Base-by-base conservation (phyloP, 2,113 vertebrate species). In the Microcebus lehilahytsara region DNA sequence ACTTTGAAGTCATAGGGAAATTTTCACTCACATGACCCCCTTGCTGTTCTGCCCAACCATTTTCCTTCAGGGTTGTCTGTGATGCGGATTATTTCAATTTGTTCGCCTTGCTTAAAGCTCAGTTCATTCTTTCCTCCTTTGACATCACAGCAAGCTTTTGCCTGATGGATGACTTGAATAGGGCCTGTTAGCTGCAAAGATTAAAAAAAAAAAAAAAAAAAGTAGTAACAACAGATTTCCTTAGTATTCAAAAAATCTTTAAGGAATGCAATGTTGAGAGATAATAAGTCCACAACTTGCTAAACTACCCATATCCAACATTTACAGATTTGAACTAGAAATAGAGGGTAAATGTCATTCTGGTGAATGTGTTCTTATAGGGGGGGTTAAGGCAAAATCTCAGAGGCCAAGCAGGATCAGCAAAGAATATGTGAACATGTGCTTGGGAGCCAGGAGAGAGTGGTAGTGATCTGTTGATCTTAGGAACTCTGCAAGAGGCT, bases 41-140 rank as follows among this genome's bases (percentile, higher is more conserved):
- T 99, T 86, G 97, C 94, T 2, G 98, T 98, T 84, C 99, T 99
- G 90, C 99, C 99, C 96, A 99, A 87, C 99, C 99, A 99, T 83
- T 99, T 99, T 17, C 99, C 99, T 98, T 99, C 99, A 1, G 99
- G 99, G 89, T 99, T 99, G 92, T 99, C 99, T 13, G 98, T 99
- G 75, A 99, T 98, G 13, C 99, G 99, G 62, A 99, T 99, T 23
- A 99, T 99, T 98, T 99, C 99, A 71, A 99, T 98, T 6, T 97
- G 79, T 3, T 99, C 99, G 46, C 99, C 99, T 88, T 99, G 99
- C 97, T 99, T 99, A 97, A 99, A 86, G 77, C 96, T 98, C 49
- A 99, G 98, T 22, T 99, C 99, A 27, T 98, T 99, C 98, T 99
- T 99, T 22, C 98, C 98, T 71, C 99, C 99, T 97, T 97, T 99